Base-by-base conservation (phyloP, 2,797 vertebrate genomes). In the Okamejei kenojei region DNA sequence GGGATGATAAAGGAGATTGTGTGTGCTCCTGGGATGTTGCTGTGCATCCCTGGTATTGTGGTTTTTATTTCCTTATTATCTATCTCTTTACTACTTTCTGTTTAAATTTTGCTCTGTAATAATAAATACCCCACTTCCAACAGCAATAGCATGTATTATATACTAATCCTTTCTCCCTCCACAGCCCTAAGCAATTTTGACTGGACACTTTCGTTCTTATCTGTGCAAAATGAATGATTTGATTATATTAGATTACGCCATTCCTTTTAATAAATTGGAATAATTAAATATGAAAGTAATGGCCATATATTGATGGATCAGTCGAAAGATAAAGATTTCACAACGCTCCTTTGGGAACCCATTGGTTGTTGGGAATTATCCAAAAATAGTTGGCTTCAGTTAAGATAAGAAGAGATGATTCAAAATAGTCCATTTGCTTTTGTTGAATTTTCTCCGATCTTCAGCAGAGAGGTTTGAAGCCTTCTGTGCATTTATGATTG, bases 241-340 rank as follows among this genome's bases (percentile, higher is more conserved):
- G 23, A 80, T 80, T 84, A 23, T 84, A 29, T 61, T 26, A 84
- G 35, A 45, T 80, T 84, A 23, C 54, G 17, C n/a, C 11, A 0
- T 88, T 21, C n/a, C 35, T 88, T 86, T 68, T 29, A 88, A 88
- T 58, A 84, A 61, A n/a, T 65, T 88, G 32, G 61, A 68, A n/a
- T n/a, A n/a, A 68, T 26, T 88, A 32, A 88, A 88, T 0, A 88
- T 21, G 17, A 35, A 45, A 35, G 17, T 35, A 21, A 35, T 35
- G 10, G 21, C 4, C n/a, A 35, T 68, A 68, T 88, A 63, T 86
- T n/a, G 23, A 79, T 68, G 61, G 26, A 91, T 45, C 2, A 45
- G 9, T 91, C 71, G 23, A 74, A 73, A 88, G 35, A 9, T 35
- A 68, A 68, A 88, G 6, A 32, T 88, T 35, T 5, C 63, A 21